These are phyloP conservation scores for Macaria liturata DNA, from an alignment of 2,888 invertebrate species.

Conservation along the genomic window DNA sequence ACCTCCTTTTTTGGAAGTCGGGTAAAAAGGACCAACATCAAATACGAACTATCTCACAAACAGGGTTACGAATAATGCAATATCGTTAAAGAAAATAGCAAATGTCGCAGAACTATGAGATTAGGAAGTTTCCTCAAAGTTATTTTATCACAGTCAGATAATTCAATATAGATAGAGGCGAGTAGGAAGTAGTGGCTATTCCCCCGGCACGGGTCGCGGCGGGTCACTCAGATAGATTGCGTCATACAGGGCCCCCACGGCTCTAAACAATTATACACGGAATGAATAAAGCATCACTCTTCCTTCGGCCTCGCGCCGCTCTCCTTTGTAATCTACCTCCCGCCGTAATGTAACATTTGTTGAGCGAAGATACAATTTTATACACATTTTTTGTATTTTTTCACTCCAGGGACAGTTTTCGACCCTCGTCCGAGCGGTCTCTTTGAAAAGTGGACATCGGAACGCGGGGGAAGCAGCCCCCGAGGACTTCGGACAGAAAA, in stretches of 20 bases:
- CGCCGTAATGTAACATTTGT: conserved; percentile 68
- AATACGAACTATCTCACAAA: conserved; percentile 14
- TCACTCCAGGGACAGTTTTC: conserved; percentile 81
- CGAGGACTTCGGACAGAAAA: conserved; percentile 80
- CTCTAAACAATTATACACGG: conserved; percentile 75
- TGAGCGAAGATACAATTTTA: conserved; percentile 69
- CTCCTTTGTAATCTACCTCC: conserved; percentile 75
- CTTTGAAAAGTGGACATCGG: conserved; percentile 84
- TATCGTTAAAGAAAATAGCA: conserved; percentile 27
- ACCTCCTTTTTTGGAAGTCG: no score
- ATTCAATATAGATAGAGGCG: conserved; percentile 49
- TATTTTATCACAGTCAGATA: conserved; percentile 55
- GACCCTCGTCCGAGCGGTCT: conserved; percentile 83
- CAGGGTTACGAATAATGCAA: conserved; percentile 18
- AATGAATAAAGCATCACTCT: conserved; percentile 72
- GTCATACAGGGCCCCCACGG: conserved; percentile 69
- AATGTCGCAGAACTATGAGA: conserved; percentile 33
- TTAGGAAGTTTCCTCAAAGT: conserved; percentile 39
- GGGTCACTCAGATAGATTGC: conserved; percentile 78
- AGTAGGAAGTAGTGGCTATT: conserved; percentile 43
- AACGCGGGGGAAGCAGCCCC: conserved; percentile 82
- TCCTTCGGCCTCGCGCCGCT: conserved; percentile 52
- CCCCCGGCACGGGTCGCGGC: conserved; percentile 56
- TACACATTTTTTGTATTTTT: conserved; percentile 80
- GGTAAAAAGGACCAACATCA: conserved; percentile 16